A percentile compares a stretch with the other conserved stretches of the same genome.
Evolutionary conservation across 2,113 vertebrate species (phyloP).

Genomic region (Pachyramphus minor): DNA sequence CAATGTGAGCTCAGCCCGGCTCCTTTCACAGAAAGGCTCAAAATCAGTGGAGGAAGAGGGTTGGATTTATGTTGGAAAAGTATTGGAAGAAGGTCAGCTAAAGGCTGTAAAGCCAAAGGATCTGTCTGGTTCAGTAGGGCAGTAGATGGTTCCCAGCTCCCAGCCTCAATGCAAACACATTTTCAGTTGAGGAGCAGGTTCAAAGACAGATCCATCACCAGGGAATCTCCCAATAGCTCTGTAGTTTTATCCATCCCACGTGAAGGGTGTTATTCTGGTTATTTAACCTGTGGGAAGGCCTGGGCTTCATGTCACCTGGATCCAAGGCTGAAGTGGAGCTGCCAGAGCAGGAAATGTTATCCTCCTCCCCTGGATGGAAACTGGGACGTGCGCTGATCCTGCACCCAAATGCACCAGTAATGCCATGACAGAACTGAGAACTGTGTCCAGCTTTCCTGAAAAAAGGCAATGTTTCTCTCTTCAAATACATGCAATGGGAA

Average conservation of each 20-base stretch:
- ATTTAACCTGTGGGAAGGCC: not conserved
- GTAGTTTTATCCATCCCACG: not conserved
- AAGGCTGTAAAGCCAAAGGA: not conserved
- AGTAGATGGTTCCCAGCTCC: not conserved
- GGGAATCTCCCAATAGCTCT: not conserved
- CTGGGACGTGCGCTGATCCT: not conserved
- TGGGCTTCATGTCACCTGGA: not conserved
- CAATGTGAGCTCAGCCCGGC: not conserved
- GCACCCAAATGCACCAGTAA: too few species aligned
- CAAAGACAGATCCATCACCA: not conserved
- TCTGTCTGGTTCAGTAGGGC: not conserved
- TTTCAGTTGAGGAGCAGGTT: not conserved
- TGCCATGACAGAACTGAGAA: not conserved
- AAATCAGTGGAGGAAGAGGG: not conserved
- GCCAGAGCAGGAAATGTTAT: not conserved
- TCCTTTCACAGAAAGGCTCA: not conserved
- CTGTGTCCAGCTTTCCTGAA: not conserved
- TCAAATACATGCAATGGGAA: not conserved
- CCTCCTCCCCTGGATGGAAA: conserved; percentile 1
- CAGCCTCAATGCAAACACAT: not conserved
- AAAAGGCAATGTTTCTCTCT: not conserved
- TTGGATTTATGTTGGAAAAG: not conserved
- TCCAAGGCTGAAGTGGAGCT: not conserved
- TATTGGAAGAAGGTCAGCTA: not conserved
- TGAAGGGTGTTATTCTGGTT: not conserved